Conservation (phyloP, 2,797 vertebrate genomes). For the Novumbra hubbsi region DNA sequence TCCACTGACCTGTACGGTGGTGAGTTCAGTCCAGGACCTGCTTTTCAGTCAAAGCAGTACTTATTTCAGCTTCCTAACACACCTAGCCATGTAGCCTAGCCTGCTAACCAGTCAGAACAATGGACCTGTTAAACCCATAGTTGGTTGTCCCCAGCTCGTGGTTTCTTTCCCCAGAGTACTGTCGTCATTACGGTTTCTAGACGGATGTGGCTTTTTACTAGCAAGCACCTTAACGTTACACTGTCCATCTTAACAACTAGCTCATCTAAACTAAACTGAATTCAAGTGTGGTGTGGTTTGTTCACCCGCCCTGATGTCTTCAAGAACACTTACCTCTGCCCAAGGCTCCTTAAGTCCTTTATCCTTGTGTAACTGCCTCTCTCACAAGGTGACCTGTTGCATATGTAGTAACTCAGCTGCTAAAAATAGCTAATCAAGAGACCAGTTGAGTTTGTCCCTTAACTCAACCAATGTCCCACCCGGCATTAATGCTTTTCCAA, state of each 20-base stretch:
- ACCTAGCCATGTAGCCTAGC: constrained; percentile 61
- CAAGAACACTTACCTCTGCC: neutral
- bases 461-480: neutral
- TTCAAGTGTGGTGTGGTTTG: neutral
- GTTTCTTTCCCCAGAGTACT: neutral
- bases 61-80: constrained; percentile 55
- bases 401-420: neutral
- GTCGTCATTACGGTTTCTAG: neutral
- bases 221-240: neutral
- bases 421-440: neutral
- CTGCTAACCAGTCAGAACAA: constrained; percentile 43
- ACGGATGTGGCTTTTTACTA: neutral
- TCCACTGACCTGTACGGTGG: constrained; percentile 87
- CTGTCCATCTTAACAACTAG: neutral
- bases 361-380: neutral
- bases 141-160: neutral
- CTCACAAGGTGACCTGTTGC: neutral
- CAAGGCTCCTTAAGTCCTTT: neutral
- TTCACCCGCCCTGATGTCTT: neutral
- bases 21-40: constrained; percentile 77
- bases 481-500: neutral
- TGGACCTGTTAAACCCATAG: neutral
- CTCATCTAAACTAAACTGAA: neutral
- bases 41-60: neutral
- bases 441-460: neutral